A percentile compares a stretch with the other conserved stretches of the same genome.
These are phyloP conservation scores for Polypedilum pembai DNA, from an alignment of 1,140 invertebrate genomes.

Conservation along the genomic window DNA sequence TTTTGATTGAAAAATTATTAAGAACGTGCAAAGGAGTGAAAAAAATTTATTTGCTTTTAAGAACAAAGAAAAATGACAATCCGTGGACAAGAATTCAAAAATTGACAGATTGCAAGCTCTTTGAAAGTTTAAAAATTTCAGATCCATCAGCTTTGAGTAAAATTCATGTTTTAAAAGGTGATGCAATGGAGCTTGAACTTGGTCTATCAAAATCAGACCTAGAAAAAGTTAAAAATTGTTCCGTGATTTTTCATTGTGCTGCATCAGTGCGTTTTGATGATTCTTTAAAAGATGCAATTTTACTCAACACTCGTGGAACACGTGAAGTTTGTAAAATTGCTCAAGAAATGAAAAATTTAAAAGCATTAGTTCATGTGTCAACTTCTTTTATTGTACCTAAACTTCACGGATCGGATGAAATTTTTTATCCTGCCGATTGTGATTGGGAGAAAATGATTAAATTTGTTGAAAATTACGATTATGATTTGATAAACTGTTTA, in stretches of 20 bases:
- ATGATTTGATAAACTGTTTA: constrained; percentile 55
- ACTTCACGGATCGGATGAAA: constrained; percentile 59
- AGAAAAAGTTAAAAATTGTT: constrained; percentile 53
- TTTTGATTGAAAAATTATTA: constrained; percentile 77
- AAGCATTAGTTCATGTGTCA: constrained; percentile 72
- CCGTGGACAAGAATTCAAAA: constrained; percentile 55
- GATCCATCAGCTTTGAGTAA: constrained; percentile 55
- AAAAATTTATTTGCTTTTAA: constrained; percentile 70
- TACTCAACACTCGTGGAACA: constrained; percentile 60
- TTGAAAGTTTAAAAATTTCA: constrained; percentile 44
- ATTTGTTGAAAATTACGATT: constrained; percentile 69
- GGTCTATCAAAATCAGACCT: constrained; percentile 44
- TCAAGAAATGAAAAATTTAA: constrained; percentile 56
- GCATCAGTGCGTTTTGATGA: constrained; percentile 81
- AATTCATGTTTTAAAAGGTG: constrained; percentile 68
- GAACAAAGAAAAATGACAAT: constrained; percentile 66
- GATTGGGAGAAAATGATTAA: constrained; percentile 80
- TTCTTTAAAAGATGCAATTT: constrained; percentile 56
- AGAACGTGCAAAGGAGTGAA: constrained; percentile 59
- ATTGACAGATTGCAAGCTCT: constrained; percentile 49
- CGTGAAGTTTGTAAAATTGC: constrained; percentile 58
- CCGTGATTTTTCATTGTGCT: constrained; percentile 86
- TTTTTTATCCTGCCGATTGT: constrained; percentile 71
- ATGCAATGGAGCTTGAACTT: constrained; percentile 57
- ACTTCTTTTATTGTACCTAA: constrained; percentile 77